Evolutionary conservation across 2,888 invertebrate species (phyloP), one percentile per base, ranked within the genome.

Genomic region (Dioctria rufipes): DNA sequence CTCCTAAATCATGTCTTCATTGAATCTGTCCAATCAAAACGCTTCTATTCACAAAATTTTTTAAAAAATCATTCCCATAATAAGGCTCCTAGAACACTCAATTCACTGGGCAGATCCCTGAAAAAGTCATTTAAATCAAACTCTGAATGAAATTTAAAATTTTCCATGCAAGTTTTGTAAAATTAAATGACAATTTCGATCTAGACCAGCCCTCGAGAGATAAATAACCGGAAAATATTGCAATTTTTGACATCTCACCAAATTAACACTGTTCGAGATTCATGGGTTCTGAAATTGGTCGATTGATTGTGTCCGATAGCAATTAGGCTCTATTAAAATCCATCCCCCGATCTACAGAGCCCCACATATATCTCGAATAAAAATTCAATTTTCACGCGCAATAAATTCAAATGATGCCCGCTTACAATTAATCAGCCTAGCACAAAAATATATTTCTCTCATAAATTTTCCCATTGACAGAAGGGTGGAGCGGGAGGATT

Each of bases 381-480:
- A 77, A 77, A 77, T 77, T 77, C 63, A 77, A 77, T 63, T 63
- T 77, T 77, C 77, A 77, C 77, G 77, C 25, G 25, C 77, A 46
- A 63, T 77, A 77, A 77, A 77, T 63, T 77, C 77, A 51, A 77
- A 77, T 49, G 46, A 60, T 37, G 63, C 77, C 25, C 2, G 25
- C 25, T 25, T 2, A 25, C 25, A 49, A 77, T 77, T 77, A 77
- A 63, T 63, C 49, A 61, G 25, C 25, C 46, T 37, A 49, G 61
- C 77, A 58, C 77, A 77, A 49, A 77, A 25, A 25, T 1, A n/a
- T 40, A 49, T 63, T 63, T 49, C 39, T 63, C 63, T 49, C 77
- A 77, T 77, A 77, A 77, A 77, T 77, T n/a, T 39, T 13, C 46
- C 43, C 66, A 42, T 25, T n/a, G 13, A 11, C 43, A 13, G 66